Conservation (phyloP, 2,113 vertebrate species). For the Anhinga rufa region DNA sequence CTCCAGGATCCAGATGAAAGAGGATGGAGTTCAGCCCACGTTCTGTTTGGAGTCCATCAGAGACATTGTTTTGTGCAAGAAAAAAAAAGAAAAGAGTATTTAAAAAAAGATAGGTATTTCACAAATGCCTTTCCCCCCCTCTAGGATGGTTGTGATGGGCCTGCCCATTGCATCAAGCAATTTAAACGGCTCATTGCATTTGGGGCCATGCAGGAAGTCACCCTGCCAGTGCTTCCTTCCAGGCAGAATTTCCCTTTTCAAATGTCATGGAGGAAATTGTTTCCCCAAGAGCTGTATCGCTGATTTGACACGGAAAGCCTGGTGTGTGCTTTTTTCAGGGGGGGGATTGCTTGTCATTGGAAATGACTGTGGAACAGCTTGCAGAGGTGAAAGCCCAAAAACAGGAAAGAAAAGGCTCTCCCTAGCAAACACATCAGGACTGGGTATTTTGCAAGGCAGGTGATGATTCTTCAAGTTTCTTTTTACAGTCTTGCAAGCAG, state of each 20-base stretch:
- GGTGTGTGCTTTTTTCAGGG: neutral
- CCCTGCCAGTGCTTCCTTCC: neutral
- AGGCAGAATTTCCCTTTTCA: neutral
- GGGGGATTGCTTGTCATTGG: neutral
- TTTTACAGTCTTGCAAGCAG: neutral
- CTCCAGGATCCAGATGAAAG: neutral
- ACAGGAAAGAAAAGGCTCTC: neutral
- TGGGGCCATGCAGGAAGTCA: neutral
- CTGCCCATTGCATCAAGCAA: neutral
- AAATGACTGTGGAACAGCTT: neutral
- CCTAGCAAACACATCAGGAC: neutral
- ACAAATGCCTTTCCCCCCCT: neutral
- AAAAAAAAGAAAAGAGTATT: neutral
- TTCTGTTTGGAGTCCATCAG: neutral
- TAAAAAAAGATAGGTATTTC: neutral
- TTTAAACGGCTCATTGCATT: neutral
- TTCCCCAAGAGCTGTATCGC: rapidly evolving
- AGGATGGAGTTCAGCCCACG: neutral
- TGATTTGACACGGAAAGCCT: neutral
- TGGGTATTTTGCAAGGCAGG: neutral
- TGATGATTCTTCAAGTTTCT: neutral
- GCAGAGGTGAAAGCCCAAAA: neutral
- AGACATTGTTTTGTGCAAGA: rapidly evolving
- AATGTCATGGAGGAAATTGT: neutral
- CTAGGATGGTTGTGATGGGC: neutral